Evolutionary conservation across 1,140 invertebrate genomes (phyloP).

Genomic region (Sipha flava): DNA sequence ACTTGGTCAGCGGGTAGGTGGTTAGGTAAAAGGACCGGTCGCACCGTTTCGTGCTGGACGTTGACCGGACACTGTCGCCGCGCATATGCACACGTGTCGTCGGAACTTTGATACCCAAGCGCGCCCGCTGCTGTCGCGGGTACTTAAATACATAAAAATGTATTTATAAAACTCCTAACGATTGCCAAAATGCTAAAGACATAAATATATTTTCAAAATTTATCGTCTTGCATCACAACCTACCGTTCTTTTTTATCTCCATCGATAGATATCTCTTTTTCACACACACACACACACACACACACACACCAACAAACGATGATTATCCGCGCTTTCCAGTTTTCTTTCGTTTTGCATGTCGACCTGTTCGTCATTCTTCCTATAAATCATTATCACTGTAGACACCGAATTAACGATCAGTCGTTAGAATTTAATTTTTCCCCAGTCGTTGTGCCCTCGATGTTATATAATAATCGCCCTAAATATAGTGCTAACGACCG

Average conservation of each 20-base stretch:
- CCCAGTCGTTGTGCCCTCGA: neutral
- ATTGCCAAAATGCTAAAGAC: neutral
- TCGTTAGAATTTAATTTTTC: neutral
- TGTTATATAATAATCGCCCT: neutral
- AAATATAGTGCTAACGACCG: neutral
- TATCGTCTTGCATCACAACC: neutral
- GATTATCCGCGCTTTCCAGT: too few species aligned
- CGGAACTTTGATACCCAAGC: neutral
- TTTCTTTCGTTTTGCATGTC: too few species aligned
- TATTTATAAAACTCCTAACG: slow-evolving; percentile 1
- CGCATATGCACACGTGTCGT: neutral
- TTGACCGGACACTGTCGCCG: neutral
- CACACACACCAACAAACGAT: too few species aligned
- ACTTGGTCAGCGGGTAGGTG: neutral
- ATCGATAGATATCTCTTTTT: too few species aligned
- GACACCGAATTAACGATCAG: neutral
- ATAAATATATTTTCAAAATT: too few species aligned
- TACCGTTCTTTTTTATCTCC: neutral
- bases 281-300: too few species aligned
- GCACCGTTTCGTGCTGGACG: neutral
- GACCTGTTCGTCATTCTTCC: too few species aligned
- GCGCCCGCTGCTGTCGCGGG: neutral
- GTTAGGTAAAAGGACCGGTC: neutral
- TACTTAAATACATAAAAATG: too few species aligned
- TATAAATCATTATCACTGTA: too few species aligned